Base-by-base conservation (phyloP, 2,888 invertebrate species). In the Meiosimyza platycephala region DNA sequence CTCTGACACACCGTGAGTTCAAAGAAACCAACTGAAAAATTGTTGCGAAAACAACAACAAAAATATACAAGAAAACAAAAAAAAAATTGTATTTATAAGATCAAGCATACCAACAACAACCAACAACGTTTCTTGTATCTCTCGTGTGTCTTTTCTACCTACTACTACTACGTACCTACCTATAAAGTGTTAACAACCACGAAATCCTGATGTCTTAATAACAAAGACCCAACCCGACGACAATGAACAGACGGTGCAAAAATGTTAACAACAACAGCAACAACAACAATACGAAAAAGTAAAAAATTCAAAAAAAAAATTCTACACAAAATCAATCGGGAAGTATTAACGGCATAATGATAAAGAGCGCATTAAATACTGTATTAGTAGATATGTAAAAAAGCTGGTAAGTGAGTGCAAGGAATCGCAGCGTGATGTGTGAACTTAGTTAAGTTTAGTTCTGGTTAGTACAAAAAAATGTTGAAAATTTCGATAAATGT, bases 111-210 rank as follows among this genome's bases (percentile, higher is more conserved):
- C 16, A 15, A 60, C 51, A 60, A 51, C 11, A 66, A 66, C n/a
- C n/a, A 13, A 66, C 13, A 51, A 52, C 16, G 62, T 59, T 28
- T 28, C 54, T 33, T 22, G 40, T 59, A 52, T 1, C 22, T 51
- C 70, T 63, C 33, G 52, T 63, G 47, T 50, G 50, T 22, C 16
- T 22, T 28, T 9, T 40, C 40, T 40, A 40, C 40, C 40, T 40
- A 40, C 48, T 48, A 16, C 62, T 60, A 22, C 63, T 6, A 7
- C 48, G 18, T 70, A 66, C 66, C 50, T 51, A 18, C 16, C 77
- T 79, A 81, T 79, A 81, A 83, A 84, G 84, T 84, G 85, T 81
- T 83, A 83, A 83, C 83, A 83, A 76, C 77, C 77, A 78, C 76
- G 72, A 77, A 77, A 77, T 77, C 74, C 72, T 78, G 79, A 83